Base-by-base conservation (phyloP, 1,140 invertebrate genomes). In the Hesperophylax magnus region DNA sequence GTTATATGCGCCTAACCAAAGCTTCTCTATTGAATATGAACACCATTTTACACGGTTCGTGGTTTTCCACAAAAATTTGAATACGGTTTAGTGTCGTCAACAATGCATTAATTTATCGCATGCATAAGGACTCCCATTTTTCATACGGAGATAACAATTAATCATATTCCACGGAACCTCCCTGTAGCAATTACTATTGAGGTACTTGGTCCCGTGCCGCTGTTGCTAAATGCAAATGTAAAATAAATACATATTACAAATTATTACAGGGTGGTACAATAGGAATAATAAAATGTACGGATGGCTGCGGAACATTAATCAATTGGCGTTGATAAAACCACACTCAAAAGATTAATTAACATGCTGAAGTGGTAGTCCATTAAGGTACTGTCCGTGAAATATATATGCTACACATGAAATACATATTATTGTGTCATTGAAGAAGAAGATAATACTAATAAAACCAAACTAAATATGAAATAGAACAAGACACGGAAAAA, bases 181-280 rank as follows among this genome's bases (percentile, higher is more conserved):
- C 77, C 77, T 24, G 34, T 27, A 34, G 52, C 77, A 78, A 78
- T 78, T 65, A 78, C 52, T 3, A 63, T 63, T 63, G 18, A 11
- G 14, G 9, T 53, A 52, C 69, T 53, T 52, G 5, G 17, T 52
- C 69, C 34, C 18, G 69, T 20, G 69, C 5, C 52, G 17, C 53
- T 54, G 60, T 69, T 24, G 61, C 65, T 31, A 80, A 63, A 82
- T 71, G 81, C 81, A 82, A 82, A 82, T 80, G 78, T 63, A 69
- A 76, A 76, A 83, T 80, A 83, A 83, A 83, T 83, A 27, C 5
- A 27, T 27, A 83, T 80, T 78, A 83, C 82, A 79, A 83, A 83
- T 81, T 83, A 83, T 78, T 83, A 78, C 82, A 67, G 74, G 56
- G 47, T 52, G 75, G 53, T 20, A 83, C 82, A 83, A 83, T 31